phyloP scores from a whole-genome alignment of 37 sponge, comb jelly and placozoan genomes.

The Ephydatia muelleri region DNA sequence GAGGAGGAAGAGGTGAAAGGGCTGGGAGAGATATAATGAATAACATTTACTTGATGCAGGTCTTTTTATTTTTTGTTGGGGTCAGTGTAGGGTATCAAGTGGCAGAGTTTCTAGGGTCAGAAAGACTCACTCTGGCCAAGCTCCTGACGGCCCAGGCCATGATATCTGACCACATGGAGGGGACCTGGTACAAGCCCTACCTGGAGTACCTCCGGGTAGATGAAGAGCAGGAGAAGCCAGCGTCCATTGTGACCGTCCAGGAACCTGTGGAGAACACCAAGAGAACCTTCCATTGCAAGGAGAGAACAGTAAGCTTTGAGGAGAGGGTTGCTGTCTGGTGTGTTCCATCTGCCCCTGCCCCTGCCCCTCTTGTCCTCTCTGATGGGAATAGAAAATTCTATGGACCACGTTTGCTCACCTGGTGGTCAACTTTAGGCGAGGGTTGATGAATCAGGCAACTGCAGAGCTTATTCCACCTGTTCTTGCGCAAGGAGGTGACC shows the following conservation, averaged over 20 bases:
- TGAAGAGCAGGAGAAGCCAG: slow-evolving; percentile 6
- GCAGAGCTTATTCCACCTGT: slow-evolving; percentile 37
- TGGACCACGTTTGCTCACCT: slow-evolving; percentile 57
- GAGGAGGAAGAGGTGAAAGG: too few species aligned
- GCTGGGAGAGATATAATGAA: too few species aligned
- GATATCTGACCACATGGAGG: slow-evolving; percentile 32
- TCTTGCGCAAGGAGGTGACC: slow-evolving; percentile 39
- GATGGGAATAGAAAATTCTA: slow-evolving; percentile 44
- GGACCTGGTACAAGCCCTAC: slow-evolving; percentile 51
- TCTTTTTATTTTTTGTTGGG: too few species aligned
- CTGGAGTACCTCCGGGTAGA: slow-evolving; percentile 12
- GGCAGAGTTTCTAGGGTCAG: background rate
- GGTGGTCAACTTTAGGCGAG: slow-evolving; percentile 66
- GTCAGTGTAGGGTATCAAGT: background rate
- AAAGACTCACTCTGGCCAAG: slow-evolving; percentile 14
- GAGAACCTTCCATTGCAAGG: slow-evolving; percentile 21
- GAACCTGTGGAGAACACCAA: background rate
- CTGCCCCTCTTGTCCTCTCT: background rate
- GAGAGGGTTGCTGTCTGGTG: background rate
- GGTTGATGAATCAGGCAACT: slow-evolving; percentile 31
- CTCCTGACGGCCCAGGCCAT: slow-evolving; percentile 54
- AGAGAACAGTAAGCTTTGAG: slow-evolving; percentile 12
- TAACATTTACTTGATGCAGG: too few species aligned
- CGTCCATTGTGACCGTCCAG: background rate
- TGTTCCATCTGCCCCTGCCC: background rate